Evolutionary conservation across 1,140 invertebrate species (phyloP), one percentile per base, ranked within the genome.

Genomic region (Drosophila athabasca): DNA sequence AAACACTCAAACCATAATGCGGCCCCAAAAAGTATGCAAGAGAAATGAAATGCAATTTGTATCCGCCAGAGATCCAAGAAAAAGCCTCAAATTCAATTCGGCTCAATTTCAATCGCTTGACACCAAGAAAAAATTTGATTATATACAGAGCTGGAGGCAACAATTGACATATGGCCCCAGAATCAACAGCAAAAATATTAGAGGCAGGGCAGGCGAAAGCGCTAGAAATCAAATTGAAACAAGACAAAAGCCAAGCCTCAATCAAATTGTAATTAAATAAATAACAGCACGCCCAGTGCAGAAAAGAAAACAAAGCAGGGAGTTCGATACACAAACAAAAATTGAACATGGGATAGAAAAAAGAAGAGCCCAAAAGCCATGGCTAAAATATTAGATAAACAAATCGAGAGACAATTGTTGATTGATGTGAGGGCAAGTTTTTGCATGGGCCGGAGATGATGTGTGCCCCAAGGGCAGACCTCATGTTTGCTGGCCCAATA

Each of bases 201-300:
- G 11, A 13, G 11, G 3, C 35, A 39, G 60, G 39, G n/a, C 55
- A 62, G 41, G 53, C 48, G 46, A 83, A 78, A 41, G 43, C 61
- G 43, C 24, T 82, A 7, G 22, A 7, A 48, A 26, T 49, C 69
- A 51, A 31, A 50, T 19, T 24, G 44, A 58, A 8, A 51, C 54
- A 78, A 69, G 75, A 51, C 62, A 60, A 66, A 72, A 73, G 67
- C 55, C 72, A 76, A 81, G 62, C 70, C 64, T 71, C 74, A 85
- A 85, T 87, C 82, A 81, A 77, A 81, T 70, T 67, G 61, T 76
- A 85, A 85, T 82, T 85, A 85, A 87, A 87, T 82, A 75, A 82
- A 82, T 75, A 82, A 70, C 68, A 71, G 35, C 24, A 50, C 31
- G 22, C 48, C 46, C 29, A 58, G 15, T 57, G 17, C 15, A 39